Evolutionary conservation across 1,140 invertebrate genomes (phyloP).

Genomic region (Frieseomelitta varia): DNA sequence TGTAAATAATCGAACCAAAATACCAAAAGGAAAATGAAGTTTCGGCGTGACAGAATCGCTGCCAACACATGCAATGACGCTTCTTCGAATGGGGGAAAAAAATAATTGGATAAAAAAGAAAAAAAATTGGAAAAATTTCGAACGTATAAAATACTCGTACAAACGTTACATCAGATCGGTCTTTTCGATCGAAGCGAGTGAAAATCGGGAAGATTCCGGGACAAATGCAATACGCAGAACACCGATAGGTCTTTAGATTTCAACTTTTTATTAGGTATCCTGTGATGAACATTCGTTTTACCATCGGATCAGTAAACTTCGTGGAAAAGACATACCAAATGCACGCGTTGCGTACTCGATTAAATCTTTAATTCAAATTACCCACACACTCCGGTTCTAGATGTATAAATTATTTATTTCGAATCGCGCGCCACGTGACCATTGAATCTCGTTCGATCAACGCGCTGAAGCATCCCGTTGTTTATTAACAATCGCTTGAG

Average conservation of each 20-base stretch:
- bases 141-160: conserved; percentile 15
- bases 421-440: conserved; percentile 29
- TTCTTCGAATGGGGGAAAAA: neutral
- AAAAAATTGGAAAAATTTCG: neutral
- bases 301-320: conserved; percentile 6
- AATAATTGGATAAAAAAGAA: neutral
- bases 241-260: neutral
- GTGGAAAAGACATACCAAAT: conserved; percentile 8
- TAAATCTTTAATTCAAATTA: conserved; percentile 18
- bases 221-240: neutral
- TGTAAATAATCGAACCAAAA: conserved; percentile 3
- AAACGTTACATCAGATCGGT: neutral
- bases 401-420: conserved; percentile 60
- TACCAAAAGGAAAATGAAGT: neutral
- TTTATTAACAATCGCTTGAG: neutral
- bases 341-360: neutral
- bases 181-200: neutral
- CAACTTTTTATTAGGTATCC: conserved; percentile 27
- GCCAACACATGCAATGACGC: neutral
- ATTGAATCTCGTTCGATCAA: conserved; percentile 23
- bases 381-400: conserved; percentile 15
- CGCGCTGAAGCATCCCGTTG: neutral
- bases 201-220: neutral
- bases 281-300: conserved; percentile 13
- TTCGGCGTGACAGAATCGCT: too few species aligned